Evolutionary conservation across 2,113 vertebrate genomes (phyloP).

Genomic region (Eurystomus gularis): DNA sequence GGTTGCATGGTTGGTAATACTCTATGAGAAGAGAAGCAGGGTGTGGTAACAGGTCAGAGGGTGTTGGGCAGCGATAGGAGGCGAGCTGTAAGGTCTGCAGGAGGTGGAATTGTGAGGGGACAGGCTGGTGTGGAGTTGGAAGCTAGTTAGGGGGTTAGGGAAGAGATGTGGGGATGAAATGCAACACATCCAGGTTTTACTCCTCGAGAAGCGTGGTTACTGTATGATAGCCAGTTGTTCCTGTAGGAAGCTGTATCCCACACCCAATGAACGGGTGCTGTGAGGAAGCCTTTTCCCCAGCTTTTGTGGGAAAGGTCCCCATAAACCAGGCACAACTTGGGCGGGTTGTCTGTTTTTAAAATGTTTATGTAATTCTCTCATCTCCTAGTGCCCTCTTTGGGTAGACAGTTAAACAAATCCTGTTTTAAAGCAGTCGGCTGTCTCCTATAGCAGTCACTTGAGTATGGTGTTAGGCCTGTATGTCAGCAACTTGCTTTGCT

Average conservation of each 20-base stretch:
- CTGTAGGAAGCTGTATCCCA: neutral
- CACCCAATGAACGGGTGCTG: neutral
- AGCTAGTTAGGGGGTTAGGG: rapidly evolving
- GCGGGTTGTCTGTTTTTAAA: neutral
- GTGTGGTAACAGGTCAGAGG: neutral
- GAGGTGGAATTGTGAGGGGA: neutral
- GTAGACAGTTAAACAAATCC: neutral
- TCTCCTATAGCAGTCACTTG: neutral
- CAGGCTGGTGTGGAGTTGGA: neutral
- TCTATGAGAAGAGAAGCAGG: neutral
- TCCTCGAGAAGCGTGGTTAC: neutral
- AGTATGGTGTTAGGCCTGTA: neutral
- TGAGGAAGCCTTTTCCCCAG: neutral
- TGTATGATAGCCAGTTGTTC: neutral
- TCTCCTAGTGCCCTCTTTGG: neutral
- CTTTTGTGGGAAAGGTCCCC: neutral
- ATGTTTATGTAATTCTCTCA: neutral
- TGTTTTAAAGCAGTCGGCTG: neutral
- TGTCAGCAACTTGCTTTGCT: neutral
- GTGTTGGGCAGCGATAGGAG: rapidly evolving
- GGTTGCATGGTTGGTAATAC: neutral
- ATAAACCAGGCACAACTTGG: neutral
- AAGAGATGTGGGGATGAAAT: neutral
- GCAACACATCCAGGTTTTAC: neutral
- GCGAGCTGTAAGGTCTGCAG: rapidly evolving